Conservation (phyloP, 2,113 vertebrate genomes). For the Mobula hypostoma region DNA sequence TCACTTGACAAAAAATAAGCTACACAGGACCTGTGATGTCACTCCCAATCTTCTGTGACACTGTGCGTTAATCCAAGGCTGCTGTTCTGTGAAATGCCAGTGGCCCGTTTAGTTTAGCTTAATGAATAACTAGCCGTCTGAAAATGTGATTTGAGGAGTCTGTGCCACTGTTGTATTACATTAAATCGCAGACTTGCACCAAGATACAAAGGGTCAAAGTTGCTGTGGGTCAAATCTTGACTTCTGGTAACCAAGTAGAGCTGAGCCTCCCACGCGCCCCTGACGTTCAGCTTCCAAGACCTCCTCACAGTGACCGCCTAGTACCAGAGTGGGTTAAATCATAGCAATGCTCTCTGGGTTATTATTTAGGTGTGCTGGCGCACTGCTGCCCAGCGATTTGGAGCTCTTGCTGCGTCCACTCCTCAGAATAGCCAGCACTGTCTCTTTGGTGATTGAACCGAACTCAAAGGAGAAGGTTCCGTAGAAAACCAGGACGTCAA, state of each 20-base stretch:
- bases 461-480: constrained; percentile 89
- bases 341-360: constrained; percentile 79
- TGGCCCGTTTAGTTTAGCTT: not conserved
- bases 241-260: not conserved
- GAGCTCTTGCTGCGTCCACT: constrained; percentile 59
- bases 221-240: not conserved
- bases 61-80: not conserved
- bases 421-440: constrained; percentile 73
- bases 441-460: constrained; percentile 73
- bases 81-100: not conserved
- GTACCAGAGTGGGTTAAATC: constrained; percentile 51
- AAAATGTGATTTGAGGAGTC: not conserved
- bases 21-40: not conserved
- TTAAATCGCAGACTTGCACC: not conserved
- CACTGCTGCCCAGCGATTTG: constrained; percentile 76
- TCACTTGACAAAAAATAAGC: constrained; percentile 26
- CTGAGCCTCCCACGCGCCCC: not conserved
- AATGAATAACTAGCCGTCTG: not conserved
- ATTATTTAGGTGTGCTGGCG: constrained; percentile 82
- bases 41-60: not conserved
- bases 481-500: constrained; percentile 81
- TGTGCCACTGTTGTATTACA: not conserved
- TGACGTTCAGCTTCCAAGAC: too few species aligned
- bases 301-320: too few species aligned
- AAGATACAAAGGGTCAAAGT: too few species aligned